Evolutionary conservation across 2,888 invertebrate genomes (phyloP).

Genomic region (Sinohyriopsis cumingii): DNA sequence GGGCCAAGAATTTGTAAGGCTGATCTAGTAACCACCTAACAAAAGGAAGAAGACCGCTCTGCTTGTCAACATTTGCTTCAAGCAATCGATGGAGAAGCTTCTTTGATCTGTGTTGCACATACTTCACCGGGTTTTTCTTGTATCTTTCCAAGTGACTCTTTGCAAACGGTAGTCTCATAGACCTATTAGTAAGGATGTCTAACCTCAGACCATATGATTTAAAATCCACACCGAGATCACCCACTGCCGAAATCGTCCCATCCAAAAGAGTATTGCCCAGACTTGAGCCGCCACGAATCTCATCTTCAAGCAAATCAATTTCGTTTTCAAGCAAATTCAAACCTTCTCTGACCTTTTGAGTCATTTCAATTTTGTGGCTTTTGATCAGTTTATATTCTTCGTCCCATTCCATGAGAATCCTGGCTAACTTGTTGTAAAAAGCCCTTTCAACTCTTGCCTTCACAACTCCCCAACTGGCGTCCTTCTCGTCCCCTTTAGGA

Average conservation of each 20-base stretch:
- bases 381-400: constrained; percentile 24
- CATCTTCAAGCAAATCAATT: constrained; percentile 4
- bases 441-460: constrained; percentile 28
- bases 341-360: constrained; percentile 15
- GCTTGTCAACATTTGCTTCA: constrained; percentile 17
- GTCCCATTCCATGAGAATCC: constrained; percentile 37
- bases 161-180: constrained; percentile 1
- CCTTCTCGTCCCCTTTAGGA: constrained; percentile 21
- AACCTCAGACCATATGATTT: background rate
- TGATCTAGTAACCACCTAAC: constrained; percentile 32
- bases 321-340: constrained; percentile 29
- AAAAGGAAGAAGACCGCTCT: constrained; percentile 20
- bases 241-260: no score
- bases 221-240: constrained; percentile 1
- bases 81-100: constrained; percentile 25
- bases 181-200: background rate
- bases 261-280: no score
- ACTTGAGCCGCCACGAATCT: background rate
- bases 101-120: constrained; percentile 30
- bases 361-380: constrained; percentile 25
- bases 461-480: constrained; percentile 29
- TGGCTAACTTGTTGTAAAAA: constrained; percentile 22
- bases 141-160: constrained; percentile 3
- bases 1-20: constrained; percentile 29
- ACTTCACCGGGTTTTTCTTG: constrained; percentile 27